Conservation (phyloP, 1,140 invertebrate species). For the Euwallacea fornicatus region DNA sequence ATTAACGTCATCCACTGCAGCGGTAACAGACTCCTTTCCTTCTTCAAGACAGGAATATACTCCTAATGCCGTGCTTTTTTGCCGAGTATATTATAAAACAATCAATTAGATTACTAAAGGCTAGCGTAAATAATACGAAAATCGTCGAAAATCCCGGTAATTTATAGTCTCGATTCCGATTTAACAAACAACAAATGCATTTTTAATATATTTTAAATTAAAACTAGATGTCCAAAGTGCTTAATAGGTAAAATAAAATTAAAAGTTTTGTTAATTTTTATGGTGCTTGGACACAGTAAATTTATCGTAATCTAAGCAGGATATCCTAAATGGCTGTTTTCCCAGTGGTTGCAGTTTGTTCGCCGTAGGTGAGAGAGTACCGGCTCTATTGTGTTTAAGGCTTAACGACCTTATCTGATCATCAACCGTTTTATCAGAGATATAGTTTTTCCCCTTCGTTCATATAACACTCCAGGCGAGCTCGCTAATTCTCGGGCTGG, state of each 20-base stretch:
- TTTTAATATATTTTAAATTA: conserved; percentile 30
- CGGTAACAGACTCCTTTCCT: too few relatives aligned
- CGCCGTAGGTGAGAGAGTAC: conserved; percentile 19
- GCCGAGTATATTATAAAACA: too few relatives aligned
- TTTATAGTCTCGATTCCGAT: too few relatives aligned
- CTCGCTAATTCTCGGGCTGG: conserved; percentile 24
- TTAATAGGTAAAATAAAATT: conserved; percentile 20
- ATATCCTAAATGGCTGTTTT: conserved; percentile 42
- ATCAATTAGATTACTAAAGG: not conserved
- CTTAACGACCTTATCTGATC: conserved; percentile 23
- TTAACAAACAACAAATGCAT: not conserved
- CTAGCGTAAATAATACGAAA: conserved; percentile 11
- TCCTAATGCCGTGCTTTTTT: too few relatives aligned
- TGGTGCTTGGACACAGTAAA: conserved; percentile 23
- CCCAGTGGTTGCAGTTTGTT: conserved; percentile 33
- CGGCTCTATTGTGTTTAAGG: conserved; percentile 22
- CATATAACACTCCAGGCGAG: conserved; percentile 13
- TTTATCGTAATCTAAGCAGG: conserved; percentile 42
- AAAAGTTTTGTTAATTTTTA: conserved; percentile 37
- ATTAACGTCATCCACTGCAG: too few relatives aligned
- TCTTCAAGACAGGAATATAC: too few relatives aligned
- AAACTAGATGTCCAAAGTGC: conserved; percentile 7
- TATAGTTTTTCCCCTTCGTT: conserved; percentile 21
- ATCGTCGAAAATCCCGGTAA: not conserved
- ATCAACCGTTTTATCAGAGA: conserved; percentile 27